Conservation (phyloP, 1,140 invertebrate genomes). For the Patella vulgata region DNA sequence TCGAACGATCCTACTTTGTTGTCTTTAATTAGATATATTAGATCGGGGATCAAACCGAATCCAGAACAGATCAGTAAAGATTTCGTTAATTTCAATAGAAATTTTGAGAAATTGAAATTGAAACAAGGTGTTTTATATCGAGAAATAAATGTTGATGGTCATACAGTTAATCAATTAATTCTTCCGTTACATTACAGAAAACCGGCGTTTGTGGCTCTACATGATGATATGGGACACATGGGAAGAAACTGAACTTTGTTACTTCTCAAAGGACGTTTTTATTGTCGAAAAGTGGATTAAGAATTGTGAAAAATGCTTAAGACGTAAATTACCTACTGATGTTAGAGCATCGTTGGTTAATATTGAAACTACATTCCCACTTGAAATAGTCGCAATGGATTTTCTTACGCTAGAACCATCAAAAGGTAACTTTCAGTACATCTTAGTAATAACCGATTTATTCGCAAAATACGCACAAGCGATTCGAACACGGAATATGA, state of each 20-base stretch:
- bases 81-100: not conserved
- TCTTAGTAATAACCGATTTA: conserved; percentile 25
- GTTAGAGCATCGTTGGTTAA: conserved; percentile 1
- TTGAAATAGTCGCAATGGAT: conserved; percentile 16
- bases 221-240: conserved; percentile 17
- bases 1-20: not conserved
- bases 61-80: not conserved
- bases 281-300: conserved; percentile 9
- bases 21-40: not conserved
- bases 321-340: conserved; percentile 9
- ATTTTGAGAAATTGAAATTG: not conserved
- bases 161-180: not conserved
- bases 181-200: conserved; percentile 7
- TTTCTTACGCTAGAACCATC: conserved; percentile 18
- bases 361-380: conserved; percentile 9
- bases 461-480: conserved; percentile 25
- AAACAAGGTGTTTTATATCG: not conserved
- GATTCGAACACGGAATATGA: conserved; percentile 17
- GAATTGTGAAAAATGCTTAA: conserved; percentile 17
- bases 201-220: not conserved
- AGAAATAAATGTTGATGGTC: not conserved
- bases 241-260: conserved; percentile 25
- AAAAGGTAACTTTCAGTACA: conserved; percentile 13
- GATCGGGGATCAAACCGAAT: not conserved
- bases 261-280: conserved; percentile 20